Conservation (phyloP, 2,113 vertebrate species). For the Tetrax tetrax region DNA sequence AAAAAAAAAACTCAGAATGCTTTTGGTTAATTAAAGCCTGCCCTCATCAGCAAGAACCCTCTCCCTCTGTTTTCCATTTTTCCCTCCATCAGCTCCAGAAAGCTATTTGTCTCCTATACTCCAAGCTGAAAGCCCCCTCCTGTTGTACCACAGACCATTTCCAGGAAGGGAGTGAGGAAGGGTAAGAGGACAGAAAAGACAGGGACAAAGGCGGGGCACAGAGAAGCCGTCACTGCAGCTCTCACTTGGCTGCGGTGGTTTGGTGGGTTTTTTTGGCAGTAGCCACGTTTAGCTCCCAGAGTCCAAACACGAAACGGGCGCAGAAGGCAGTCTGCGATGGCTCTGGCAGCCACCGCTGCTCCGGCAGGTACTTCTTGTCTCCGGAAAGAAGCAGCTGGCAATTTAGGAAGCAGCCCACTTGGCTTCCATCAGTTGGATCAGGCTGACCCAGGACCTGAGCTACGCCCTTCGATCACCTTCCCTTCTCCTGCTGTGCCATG, state of each 20-base stretch:
- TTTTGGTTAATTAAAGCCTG: background rate
- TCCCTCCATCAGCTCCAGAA: background rate
- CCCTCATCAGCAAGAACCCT: background rate
- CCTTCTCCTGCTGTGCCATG: background rate
- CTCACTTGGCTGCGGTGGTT: background rate
- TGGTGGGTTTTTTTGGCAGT: background rate
- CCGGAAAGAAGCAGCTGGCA: background rate
- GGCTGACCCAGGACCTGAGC: background rate
- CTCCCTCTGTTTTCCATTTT: background rate
- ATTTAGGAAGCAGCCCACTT: background rate
- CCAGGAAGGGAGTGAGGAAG: background rate
- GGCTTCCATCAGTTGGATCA: background rate
- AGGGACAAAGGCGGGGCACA: background rate
- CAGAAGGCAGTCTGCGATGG: background rate
- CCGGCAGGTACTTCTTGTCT: background rate
- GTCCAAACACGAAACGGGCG: background rate
- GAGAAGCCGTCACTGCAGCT: background rate
- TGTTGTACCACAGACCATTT: background rate
- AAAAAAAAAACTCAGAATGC: background rate
- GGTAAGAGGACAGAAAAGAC: background rate
- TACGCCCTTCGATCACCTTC: background rate
- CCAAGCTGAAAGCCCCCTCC: background rate
- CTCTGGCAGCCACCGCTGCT: background rate
- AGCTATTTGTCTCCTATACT: background rate
- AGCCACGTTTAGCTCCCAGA: background rate